A percentile compares a stretch with the other conserved stretches of the same genome.
phyloP scores from a whole-genome alignment of 2,888 invertebrate species.

The Clitarchus hookeri region DNA sequence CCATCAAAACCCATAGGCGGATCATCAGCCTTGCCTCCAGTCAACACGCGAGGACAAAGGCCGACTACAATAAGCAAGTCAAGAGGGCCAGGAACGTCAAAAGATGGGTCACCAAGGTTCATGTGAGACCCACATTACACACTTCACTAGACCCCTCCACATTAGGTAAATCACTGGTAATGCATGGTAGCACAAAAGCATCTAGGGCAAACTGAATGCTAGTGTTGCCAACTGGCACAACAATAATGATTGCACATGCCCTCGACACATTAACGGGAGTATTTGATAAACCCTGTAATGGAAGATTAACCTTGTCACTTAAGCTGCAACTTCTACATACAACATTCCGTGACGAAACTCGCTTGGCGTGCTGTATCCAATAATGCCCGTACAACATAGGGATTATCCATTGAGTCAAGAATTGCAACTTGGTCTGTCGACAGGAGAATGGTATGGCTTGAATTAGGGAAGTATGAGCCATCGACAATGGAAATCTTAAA shows the following conservation, averaged over 20 bases:
- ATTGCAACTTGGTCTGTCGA: neutral
- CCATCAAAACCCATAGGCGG: neutral
- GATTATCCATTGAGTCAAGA: neutral
- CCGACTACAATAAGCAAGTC: neutral
- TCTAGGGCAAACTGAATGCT: neutral
- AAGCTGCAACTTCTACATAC: neutral
- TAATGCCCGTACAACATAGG: neutral
- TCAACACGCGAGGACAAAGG: neutral
- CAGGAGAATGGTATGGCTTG: neutral
- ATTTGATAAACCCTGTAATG: neutral
- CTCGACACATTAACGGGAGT: neutral
- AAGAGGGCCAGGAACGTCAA: neutral
- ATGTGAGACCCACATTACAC: neutral
- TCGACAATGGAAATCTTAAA: too few relatives aligned
- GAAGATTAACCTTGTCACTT: neutral
- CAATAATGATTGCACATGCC: neutral
- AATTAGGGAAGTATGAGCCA: too few relatives aligned
- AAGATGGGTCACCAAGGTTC: neutral
- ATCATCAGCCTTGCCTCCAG: neutral
- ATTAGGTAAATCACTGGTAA: constrained; percentile 4
- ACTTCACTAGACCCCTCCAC: neutral
- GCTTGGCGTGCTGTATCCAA: neutral
- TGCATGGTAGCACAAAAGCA: neutral
- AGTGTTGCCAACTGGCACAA: neutral
- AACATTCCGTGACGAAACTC: neutral